These are phyloP conservation scores for Sanderia malayensis DNA, from an alignment of 30 jellyfish, hydroid and myxozoan species.

Conservation along the genomic window DNA sequence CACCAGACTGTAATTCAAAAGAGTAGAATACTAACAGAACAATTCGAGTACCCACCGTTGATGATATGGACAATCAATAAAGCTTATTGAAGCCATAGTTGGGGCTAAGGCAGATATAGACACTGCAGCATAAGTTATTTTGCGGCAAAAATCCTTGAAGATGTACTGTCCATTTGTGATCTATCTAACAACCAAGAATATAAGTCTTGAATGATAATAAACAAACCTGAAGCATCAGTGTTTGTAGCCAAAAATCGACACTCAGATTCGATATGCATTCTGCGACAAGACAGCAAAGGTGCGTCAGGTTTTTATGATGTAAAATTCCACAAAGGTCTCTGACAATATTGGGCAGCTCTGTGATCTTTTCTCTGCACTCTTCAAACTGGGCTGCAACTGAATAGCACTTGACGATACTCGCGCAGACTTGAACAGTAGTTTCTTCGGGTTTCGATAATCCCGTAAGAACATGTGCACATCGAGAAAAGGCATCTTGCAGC, in stretches of 20 bases:
- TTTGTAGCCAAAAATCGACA: slow-evolving; percentile 95
- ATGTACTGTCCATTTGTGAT: too few relatives aligned
- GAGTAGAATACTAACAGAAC: too few relatives aligned
- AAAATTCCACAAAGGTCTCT: slow-evolving; percentile 67
- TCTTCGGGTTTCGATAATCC: slow-evolving; percentile 39
- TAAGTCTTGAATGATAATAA: too few relatives aligned
- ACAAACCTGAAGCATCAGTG: slow-evolving; percentile 79
- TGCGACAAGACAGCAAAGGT: slow-evolving; percentile 75
- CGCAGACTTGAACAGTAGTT: slow-evolving; percentile 57
- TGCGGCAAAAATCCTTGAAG: too few relatives aligned
- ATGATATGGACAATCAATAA: too few relatives aligned
- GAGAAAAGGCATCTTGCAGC: slow-evolving; percentile 81
- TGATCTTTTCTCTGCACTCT: slow-evolving; percentile 90
- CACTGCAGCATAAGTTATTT: too few relatives aligned
- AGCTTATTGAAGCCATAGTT: too few relatives aligned
- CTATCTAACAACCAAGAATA: too few relatives aligned
- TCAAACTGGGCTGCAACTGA: slow-evolving; percentile 95
- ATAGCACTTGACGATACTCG: slow-evolving; percentile 74
- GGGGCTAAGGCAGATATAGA: too few relatives aligned
- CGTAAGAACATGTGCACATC: slow-evolving; percentile 62
- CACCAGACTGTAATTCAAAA: slow-evolving; percentile 79
- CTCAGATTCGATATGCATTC: slow-evolving; percentile 82
- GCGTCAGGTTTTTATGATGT: slow-evolving; percentile 63
- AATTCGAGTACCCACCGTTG: too few relatives aligned
- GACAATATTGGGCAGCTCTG: slow-evolving; percentile 84